Evolutionary conservation across 2,888 invertebrate species (phyloP).

Genomic region (Petrophora chlorosata): DNA sequence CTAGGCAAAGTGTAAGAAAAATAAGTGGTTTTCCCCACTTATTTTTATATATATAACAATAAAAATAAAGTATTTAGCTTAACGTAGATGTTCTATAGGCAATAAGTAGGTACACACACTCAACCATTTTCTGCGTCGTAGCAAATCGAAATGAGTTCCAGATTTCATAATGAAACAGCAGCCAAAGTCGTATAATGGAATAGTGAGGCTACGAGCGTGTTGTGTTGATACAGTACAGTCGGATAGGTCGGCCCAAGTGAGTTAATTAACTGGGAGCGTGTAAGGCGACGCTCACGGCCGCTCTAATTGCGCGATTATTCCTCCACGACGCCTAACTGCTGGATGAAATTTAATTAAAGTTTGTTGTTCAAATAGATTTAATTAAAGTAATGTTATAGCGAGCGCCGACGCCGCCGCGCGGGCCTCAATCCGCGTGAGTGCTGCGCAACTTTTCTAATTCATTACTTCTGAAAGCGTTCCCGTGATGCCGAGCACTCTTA

Average conservation of each 20-base stretch:
- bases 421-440: constrained; percentile 82
- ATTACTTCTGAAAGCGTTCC: constrained; percentile 84
- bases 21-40: too few relatives aligned
- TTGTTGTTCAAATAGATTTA: constrained; percentile 86
- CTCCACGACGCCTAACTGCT: constrained; percentile 84
- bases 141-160: constrained; percentile 3
- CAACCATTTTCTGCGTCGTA: constrained; percentile 4
- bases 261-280: constrained; percentile 83
- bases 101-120: too few relatives aligned
- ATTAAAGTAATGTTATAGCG: constrained; percentile 84
- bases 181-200: constrained; percentile 22
- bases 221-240: constrained; percentile 54
- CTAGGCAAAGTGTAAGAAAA: too few relatives aligned
- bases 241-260: constrained; percentile 76
- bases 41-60: too few relatives aligned
- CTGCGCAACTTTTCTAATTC: constrained; percentile 84
- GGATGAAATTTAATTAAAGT: constrained; percentile 85
- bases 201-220: constrained; percentile 26
- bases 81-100: too few relatives aligned
- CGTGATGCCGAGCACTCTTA: constrained; percentile 82
- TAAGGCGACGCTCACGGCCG: constrained; percentile 83
- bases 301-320: constrained; percentile 84
- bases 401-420: constrained; percentile 66
- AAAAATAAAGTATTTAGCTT: too few relatives aligned
- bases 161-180: background rate